Base-by-base conservation (phyloP, 1,140 invertebrate genomes). In the Drosophila nikananu region DNA sequence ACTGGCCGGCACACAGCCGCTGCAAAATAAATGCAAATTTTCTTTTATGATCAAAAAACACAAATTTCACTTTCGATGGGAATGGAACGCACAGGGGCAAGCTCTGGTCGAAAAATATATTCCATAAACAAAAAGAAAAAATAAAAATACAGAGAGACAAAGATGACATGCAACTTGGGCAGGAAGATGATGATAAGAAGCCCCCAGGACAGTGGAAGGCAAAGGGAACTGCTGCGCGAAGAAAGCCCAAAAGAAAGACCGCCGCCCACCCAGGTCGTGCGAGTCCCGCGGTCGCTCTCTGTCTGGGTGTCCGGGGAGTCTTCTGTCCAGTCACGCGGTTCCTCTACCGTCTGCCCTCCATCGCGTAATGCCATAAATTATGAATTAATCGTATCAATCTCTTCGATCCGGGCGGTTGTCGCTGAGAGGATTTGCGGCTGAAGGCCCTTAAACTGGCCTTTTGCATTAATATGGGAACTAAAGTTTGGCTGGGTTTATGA, bases 11-110 rank as follows among this genome's bases (percentile, higher is more conserved):
- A 44, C n/a, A n/a, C 41, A 48, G 62, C 37, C 35, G 63, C 67
- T 70, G 46, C 72, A 64, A 80, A 86, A 87, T 84, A 89, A 81
- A 87, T 87, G 84, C 86, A 87, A 87, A 87, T 89, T 87, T 87
- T 77, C 42, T 68, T 81, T 79, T 62, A 84, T 78, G 68, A 74
- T 70, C 59, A 64, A 77, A 68, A 55, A 61, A 60, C 59, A 64
- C 61, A 81, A 79, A 49, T 90, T 89, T 89, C 81, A 89, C 86
- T 87, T 89, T 89, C 81, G 63, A 74, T 77, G 71, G 79, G 51
- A 87, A 70, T 78, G 71, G 49, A 73, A 59, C 39, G 44, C 27
- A 12, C 35, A 13, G 35, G n/a, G n/a, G 23, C 63, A 23, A 17
- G 54, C 37, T 39, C 67, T 35, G 25, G 46, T 37, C 27, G 27